Evolutionary conservation across 2,888 invertebrate species (phyloP), one percentile per base, ranked within the genome.

Genomic region (Autographa gamma): DNA sequence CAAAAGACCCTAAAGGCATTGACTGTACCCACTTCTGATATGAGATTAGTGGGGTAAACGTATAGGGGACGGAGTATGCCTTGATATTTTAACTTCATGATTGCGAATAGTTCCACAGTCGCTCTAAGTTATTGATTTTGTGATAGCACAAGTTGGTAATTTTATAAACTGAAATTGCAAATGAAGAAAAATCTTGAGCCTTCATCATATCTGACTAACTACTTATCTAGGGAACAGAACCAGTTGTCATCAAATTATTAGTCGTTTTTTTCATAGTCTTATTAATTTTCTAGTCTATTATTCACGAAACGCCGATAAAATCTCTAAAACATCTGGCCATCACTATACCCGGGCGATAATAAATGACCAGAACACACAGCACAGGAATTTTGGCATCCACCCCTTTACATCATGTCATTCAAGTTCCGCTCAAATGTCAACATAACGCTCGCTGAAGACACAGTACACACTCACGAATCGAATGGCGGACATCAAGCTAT

Each of bases 11-110:
- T 70, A 69, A 71, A 69, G 31, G 61, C 56, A 71, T 68, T 13
- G 67, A 73, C 25, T 76, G 59, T 63, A 56, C 65, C 34, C 64
- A 70, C 48, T 63, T 60, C 56, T 69, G 73, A 71, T 80, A 71
- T 69, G 25, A 77, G 70, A 77, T 80, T 73, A 73, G 64, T 34
- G 13, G 52, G 63, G 67, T 64, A 82, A 69, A 80, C 76, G 60
- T 62, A 52, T 58, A 63, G 59, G 72, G 73, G 63, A 63, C 38
- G n/a, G 43, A 8, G 16, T 59, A 59, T 16, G 59, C n/a, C 13
- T 56, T 25, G 25, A 25, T 56, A 56, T 25, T 56, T 25, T 56
- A 56, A 56, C 25, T 11, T 19, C 54, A 56, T 56, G 54, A 25
- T 25, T 8, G 2, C 11, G 25, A 56, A 6, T 8, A 56, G 54